Base-by-base conservation (phyloP, 2,113 vertebrate genomes). In the Gymnarchus niloticus region DNA sequence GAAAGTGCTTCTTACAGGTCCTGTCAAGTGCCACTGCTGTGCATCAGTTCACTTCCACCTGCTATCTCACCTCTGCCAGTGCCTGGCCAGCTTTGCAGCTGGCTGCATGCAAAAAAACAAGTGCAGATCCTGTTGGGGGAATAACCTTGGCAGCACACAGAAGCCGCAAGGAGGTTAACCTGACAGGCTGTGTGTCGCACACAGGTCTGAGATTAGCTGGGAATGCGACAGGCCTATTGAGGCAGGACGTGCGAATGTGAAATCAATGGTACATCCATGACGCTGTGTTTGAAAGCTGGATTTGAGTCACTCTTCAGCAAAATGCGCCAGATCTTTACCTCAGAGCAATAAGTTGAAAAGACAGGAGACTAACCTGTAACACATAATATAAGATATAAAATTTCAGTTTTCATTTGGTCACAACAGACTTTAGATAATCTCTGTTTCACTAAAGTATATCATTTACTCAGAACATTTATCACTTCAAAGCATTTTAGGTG, bases 241-340 rank as follows among this genome's bases (percentile, higher is more conserved):
- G 87, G 92, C 90, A 86, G 87, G 94, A 95, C 87, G 93, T 93
- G 91, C 90, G 91, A 93, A 95, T 95, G 94, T 95, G 94, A 95
- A 95, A 95, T 95, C 94, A 94, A 95, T 94, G 91, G 92, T 94
- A 94, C 94, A 95, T 89, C 94, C 94, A 92, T 94, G 92, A 91
- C 93, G 76, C 76, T 92, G 91, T 90, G 91, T 94, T 93, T 92
- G 92, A 93, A 93, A 92, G 91, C 89, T 87, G 93, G 93, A 84
- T 84, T 86, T 86, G 65, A 85, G 37, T 81, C 76, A 92, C 92
- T 91, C 90, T 85, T 88, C 89, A 87, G 85, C 52, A 69, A 83
- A 87, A 88, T 86, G 65, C 88, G 82, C 84, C 4, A 77, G 51
- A 82, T 87, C 84, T 82, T 84, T 49, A 73, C 56, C 86, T 85